Percentiles rank a stretch among this genome's conserved stretches.
phyloP scores from a whole-genome alignment of 2,888 invertebrate genomes.

The Drosophila peninsularis region DNA sequence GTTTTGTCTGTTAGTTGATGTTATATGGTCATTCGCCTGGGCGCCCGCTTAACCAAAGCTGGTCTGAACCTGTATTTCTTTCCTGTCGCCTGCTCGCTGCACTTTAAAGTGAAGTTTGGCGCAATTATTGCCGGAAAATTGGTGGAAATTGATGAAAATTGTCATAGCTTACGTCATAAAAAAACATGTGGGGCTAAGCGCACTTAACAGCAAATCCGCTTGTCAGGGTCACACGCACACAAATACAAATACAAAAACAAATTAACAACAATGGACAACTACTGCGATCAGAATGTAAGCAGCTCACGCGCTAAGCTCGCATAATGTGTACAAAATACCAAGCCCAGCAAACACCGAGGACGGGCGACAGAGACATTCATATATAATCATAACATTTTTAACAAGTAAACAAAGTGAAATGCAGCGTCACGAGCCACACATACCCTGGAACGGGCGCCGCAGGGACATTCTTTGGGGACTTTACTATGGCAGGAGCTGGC shows the following conservation, averaged over 20 bases:
- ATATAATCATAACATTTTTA: slow-evolving; percentile 57
- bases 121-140: slow-evolving; percentile 24
- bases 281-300: slow-evolving; percentile 48
- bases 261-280: slow-evolving; percentile 55
- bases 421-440: slow-evolving; percentile 1
- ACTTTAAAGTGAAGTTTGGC: slow-evolving; percentile 16
- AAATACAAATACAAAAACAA: slow-evolving; percentile 21
- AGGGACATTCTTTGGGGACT: too few relatives aligned
- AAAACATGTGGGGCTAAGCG: slow-evolving; percentile 31
- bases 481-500: neutral
- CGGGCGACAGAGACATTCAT: slow-evolving; percentile 21
- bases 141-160: slow-evolving; percentile 37
- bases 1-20: slow-evolving; percentile 58
- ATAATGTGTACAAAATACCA: slow-evolving; percentile 57
- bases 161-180: slow-evolving; percentile 46
- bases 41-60: slow-evolving; percentile 4
- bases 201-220: slow-evolving; percentile 70
- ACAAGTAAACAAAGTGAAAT: slow-evolving; percentile 36
- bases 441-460: neutral
- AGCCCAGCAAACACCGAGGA: slow-evolving; percentile 9
- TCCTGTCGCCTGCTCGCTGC: slow-evolving; percentile 2
- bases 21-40: slow-evolving; percentile 65
- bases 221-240: slow-evolving; percentile 42
- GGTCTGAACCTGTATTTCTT: slow-evolving; percentile 40
- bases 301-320: slow-evolving; percentile 69